Percentiles rank a stretch among this genome's conserved stretches.
Evolutionary conservation across 2,113 vertebrate species (phyloP).

Genomic region (Atrichornis clamosus): DNA sequence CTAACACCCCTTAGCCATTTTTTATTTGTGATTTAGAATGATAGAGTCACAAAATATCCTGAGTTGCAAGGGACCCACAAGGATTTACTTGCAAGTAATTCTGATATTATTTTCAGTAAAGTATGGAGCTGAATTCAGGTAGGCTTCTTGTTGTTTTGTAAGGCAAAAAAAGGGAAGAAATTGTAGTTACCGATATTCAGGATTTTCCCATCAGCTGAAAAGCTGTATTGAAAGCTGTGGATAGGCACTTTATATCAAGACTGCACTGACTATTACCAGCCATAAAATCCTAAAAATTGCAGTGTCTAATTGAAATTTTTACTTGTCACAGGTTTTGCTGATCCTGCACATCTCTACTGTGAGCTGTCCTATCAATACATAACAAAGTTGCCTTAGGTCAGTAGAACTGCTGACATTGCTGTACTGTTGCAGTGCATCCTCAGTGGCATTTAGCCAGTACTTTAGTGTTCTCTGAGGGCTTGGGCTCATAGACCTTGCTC

Average conservation of each 20-base stretch:
- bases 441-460: not conserved
- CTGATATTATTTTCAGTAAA: not conserved
- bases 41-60: not conserved
- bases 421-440: not conserved
- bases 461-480: not conserved
- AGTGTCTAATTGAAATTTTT: not conserved
- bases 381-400: not conserved
- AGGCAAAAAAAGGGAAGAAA: not conserved
- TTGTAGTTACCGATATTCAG: not conserved
- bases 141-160: not conserved
- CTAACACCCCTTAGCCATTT: not conserved
- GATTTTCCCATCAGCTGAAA: not conserved
- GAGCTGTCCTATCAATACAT: not conserved
- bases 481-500: not conserved
- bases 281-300: not conserved
- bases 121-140: not conserved
- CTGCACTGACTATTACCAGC: not conserved
- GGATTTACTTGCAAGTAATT: not conserved
- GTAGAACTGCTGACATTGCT: not conserved
- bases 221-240: not conserved
- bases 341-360: not conserved
- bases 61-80: not conserved
- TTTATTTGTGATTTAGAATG: not conserved
- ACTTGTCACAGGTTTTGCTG: not conserved
- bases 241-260: not conserved